Conservation (phyloP, 2,113 vertebrate genomes). For the Nyctereutes procyonoides region DNA sequence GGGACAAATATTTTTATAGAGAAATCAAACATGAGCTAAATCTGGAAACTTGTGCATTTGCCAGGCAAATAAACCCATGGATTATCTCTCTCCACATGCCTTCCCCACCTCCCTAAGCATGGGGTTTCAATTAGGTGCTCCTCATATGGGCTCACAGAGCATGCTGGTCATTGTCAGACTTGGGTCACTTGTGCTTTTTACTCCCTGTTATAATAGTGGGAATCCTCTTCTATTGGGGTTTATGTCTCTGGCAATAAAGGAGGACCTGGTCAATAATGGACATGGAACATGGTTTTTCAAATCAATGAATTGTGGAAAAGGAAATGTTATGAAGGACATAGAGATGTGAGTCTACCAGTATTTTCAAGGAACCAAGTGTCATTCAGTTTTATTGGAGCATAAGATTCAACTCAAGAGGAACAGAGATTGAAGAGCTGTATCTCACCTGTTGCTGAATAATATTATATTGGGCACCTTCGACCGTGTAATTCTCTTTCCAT, state of each 20-base stretch:
- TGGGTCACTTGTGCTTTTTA: not conserved
- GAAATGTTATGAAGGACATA: not conserved
- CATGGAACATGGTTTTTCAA: not conserved
- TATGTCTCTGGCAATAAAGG: not conserved
- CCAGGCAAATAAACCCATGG: not conserved
- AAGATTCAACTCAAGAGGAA: too few species aligned
- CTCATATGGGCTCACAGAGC: not conserved
- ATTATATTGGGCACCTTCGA: not conserved
- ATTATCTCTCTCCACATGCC: not conserved
- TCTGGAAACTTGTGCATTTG: not conserved
- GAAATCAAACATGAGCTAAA: not conserved
- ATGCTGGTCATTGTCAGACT: not conserved
- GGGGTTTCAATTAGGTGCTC: not conserved
- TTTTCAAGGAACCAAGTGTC: not conserved
- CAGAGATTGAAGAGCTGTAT: not conserved
- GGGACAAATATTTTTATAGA: not conserved
- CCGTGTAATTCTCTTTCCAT: not conserved
- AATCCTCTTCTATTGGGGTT: fast-evolving
- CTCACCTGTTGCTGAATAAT: not conserved
- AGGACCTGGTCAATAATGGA: not conserved
- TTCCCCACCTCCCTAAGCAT: not conserved
- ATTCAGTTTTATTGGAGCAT: not conserved
- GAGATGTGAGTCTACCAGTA: not conserved
- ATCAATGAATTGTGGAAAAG: not conserved
- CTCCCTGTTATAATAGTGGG: not conserved